Evolutionary conservation across 2,113 vertebrate genomes (phyloP).

Genomic region (Daubentonia madagascariensis): DNA sequence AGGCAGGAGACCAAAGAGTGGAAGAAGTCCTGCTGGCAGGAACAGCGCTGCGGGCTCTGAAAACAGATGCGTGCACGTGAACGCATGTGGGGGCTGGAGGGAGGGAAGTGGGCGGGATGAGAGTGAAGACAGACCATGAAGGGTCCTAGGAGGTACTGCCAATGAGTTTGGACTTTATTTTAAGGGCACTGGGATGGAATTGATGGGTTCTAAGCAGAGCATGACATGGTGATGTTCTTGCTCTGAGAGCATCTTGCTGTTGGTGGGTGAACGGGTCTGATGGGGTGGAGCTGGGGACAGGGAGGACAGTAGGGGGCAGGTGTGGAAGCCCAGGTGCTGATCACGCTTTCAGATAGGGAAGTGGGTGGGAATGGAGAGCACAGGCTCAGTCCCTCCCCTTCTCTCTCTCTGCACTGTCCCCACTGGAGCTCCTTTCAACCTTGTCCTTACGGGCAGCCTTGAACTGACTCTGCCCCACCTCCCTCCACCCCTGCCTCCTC

Average conservation of each 20-base stretch:
- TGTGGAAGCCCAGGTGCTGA: not conserved
- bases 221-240: fast-evolving
- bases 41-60: not conserved
- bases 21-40: not conserved
- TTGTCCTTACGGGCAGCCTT: not conserved
- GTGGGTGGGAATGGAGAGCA: not conserved
- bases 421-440: no score
- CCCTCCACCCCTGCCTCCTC: not conserved
- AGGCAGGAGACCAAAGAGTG: not conserved
- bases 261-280: not conserved
- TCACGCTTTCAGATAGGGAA: not conserved
- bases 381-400: not conserved
- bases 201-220: not conserved
- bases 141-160: not conserved
- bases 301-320: not conserved
- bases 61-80: not conserved
- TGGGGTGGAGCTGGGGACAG: not conserved
- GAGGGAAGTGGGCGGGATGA: not conserved
- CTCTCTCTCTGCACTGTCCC: not conserved
- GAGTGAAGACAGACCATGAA: not conserved
- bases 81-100: fast-evolving
- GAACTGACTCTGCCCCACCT: not conserved
- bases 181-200: not conserved
- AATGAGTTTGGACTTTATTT: not conserved
- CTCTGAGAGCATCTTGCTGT: not conserved